phyloP scores from a whole-genome alignment of 2,797 vertebrate species.

The Synanceia verrucosa region DNA sequence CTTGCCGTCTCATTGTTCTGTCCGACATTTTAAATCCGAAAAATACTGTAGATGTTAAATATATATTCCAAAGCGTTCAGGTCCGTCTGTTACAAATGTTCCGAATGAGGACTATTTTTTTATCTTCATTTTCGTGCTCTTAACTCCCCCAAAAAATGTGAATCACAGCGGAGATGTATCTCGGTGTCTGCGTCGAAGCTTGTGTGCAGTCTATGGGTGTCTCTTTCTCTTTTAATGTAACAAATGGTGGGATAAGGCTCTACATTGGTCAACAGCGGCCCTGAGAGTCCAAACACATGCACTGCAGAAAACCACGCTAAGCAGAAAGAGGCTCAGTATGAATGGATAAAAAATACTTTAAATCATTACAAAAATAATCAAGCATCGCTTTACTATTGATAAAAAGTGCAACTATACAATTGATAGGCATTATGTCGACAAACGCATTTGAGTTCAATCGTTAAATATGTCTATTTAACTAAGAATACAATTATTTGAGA shows the following conservation, averaged over 20 bases:
- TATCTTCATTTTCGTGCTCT: neutral
- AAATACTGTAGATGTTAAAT: neutral
- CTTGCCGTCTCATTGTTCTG: constrained; percentile 82
- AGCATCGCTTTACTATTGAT: neutral
- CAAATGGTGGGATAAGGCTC: neutral
- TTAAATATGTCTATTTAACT: no score
- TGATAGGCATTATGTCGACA: neutral
- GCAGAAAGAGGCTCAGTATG: neutral
- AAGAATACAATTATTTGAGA: neutral
- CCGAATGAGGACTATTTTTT: neutral
- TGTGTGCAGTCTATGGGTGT: constrained; percentile 5
- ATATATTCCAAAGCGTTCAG: neutral
- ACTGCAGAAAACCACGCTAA: constrained; percentile 13
- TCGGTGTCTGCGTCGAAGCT: neutral
- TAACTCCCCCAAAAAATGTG: neutral
- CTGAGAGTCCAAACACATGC: constrained; percentile 49
- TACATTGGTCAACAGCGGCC: constrained; percentile 63
- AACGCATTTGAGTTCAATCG: no score
- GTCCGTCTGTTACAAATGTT: neutral
- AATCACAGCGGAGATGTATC: neutral
- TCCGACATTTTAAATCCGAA: constrained; percentile 3
- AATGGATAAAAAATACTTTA: neutral
- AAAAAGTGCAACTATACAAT: neutral
- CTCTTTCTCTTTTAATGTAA: constrained; percentile 15
- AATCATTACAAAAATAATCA: neutral